These are phyloP conservation scores for Pempheris klunzingeri DNA, from an alignment of 2,797 vertebrate genomes.

Conservation along the genomic window DNA sequence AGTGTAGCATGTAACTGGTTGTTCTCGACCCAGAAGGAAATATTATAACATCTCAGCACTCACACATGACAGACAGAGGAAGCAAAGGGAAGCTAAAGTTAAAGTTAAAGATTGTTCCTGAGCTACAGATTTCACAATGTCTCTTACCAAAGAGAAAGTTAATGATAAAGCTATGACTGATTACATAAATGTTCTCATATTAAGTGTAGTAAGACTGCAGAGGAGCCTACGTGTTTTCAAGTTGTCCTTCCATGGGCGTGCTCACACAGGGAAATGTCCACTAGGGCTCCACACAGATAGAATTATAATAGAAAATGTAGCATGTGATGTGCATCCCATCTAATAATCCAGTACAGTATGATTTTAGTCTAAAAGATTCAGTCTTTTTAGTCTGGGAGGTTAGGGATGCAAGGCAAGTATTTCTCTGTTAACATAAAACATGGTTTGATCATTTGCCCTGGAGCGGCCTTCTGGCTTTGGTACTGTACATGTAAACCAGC, in stretches of 20 bases:
- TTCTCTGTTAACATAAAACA: slow-evolving; percentile 62
- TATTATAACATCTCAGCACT: background rate
- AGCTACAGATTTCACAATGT: background rate
- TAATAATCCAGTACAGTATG: background rate
- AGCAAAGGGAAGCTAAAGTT: background rate
- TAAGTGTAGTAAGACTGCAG: background rate
- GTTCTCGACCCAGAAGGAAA: background rate
- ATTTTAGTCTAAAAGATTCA: slow-evolving; percentile 25
- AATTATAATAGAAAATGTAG: background rate
- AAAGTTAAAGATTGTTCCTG: background rate
- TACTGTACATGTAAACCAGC: slow-evolving; percentile 63
- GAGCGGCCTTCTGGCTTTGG: slow-evolving; percentile 65
- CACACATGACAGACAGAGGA: background rate
- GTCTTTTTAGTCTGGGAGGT: slow-evolving; percentile 7
- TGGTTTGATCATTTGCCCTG: slow-evolving; percentile 68
- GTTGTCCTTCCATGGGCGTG: background rate
- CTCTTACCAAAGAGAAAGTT: background rate
- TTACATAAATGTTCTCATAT: background rate
- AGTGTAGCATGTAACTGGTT: background rate
- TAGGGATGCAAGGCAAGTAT: slow-evolving; percentile 48
- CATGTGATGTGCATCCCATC: background rate
- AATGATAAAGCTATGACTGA: background rate
- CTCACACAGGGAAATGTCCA: background rate
- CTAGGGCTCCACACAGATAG: background rate
- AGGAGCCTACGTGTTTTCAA: background rate